These are phyloP conservation scores for Thumatha senex DNA, from an alignment of 2,888 invertebrate genomes.

Conservation along the genomic window DNA sequence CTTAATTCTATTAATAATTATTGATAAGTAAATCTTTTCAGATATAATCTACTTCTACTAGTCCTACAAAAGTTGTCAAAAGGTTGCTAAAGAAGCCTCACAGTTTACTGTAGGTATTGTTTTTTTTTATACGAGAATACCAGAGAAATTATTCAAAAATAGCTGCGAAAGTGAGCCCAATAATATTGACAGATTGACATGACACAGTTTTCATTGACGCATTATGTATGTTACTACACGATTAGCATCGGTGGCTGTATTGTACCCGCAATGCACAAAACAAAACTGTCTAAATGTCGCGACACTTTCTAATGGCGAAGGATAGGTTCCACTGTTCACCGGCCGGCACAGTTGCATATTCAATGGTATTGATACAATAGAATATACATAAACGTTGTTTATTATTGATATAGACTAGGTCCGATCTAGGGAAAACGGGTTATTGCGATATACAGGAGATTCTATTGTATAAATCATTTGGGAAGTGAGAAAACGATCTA, in stretches of 20 bases:
- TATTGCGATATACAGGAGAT: not conserved
- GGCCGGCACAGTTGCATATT: not conserved
- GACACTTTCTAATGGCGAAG: constrained; percentile 27
- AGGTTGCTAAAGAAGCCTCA: too few relatives aligned
- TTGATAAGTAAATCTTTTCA: too few relatives aligned
- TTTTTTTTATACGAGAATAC: not conserved
- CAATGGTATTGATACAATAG: not conserved
- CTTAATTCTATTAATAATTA: too few relatives aligned
- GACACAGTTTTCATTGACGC: constrained; percentile 22
- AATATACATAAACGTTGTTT: not conserved
- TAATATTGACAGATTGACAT: constrained; percentile 26
- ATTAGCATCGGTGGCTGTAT: constrained; percentile 23
- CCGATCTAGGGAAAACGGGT: not conserved
- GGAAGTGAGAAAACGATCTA: too few relatives aligned
- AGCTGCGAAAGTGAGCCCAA: not conserved
- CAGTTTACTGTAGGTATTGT: too few relatives aligned
- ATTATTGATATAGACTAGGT: not conserved
- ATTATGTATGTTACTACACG: constrained; percentile 25
- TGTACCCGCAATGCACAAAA: constrained; percentile 11
- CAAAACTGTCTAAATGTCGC: constrained; percentile 14
- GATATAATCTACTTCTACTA: too few relatives aligned
- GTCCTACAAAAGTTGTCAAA: too few relatives aligned
- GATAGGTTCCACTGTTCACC: constrained; percentile 12
- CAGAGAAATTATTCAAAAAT: constrained; percentile 4
- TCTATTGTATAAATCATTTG: not conserved